Conservation (phyloP, 2,113 vertebrate genomes). For the Elephas maximus region DNA sequence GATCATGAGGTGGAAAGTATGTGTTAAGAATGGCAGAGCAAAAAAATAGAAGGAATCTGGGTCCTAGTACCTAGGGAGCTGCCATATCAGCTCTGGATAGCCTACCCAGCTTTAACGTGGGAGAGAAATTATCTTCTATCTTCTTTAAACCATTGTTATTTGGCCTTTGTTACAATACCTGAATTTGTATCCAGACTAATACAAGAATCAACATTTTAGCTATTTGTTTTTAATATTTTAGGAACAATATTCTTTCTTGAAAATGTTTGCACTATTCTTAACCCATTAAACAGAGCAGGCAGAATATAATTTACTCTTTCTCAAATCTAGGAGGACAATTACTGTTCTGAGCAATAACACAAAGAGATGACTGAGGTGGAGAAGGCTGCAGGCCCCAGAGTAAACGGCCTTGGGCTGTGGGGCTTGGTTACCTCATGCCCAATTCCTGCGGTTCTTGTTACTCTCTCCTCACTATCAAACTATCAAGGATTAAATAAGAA, state of each 20-base stretch:
- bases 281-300: neutral
- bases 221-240: neutral
- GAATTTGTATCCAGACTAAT: neutral
- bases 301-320: neutral
- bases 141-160: neutral
- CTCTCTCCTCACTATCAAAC: neutral
- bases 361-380: neutral
- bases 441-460: neutral
- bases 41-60: neutral
- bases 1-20: neutral
- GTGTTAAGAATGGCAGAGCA: neutral
- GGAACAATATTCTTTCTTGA: slow-evolving; percentile 20
- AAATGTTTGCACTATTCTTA: neutral
- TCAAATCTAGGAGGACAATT: neutral
- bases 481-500: neutral
- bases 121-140: neutral
- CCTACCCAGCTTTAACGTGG: neutral
- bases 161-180: neutral
- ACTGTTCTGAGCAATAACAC: neutral
- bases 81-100: no score
- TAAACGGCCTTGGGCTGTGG: neutral
- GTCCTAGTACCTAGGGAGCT: neutral
- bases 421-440: neutral
- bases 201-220: neutral
- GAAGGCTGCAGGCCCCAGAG: neutral